Evolutionary conservation across 2,797 vertebrate genomes (phyloP).

Genomic region (Sebastes dallii): DNA sequence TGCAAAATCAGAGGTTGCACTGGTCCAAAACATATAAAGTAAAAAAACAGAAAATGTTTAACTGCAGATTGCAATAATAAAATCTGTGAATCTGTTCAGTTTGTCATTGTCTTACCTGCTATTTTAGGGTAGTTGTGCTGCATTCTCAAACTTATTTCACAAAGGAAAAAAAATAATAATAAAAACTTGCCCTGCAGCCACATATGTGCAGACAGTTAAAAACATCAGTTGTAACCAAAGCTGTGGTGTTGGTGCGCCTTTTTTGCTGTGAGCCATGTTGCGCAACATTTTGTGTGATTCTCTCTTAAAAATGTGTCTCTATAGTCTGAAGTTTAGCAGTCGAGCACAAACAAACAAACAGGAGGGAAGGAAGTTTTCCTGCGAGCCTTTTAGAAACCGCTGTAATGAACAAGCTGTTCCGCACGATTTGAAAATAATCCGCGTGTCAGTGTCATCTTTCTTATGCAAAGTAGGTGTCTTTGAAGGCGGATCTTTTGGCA

Average conservation of each 20-base stretch:
- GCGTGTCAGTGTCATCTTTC: conserved; percentile 94
- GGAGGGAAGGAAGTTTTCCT: conserved; percentile 73
- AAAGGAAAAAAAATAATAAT: not conserved
- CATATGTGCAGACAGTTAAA: not conserved
- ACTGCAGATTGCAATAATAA: not conserved
- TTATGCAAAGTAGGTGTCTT: conserved; percentile 94
- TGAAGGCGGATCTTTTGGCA: conserved; percentile 91
- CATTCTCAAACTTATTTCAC: not conserved
- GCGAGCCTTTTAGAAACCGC: conserved; percentile 73
- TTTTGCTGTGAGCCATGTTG: conserved; percentile 29
- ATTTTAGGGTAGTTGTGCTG: not conserved
- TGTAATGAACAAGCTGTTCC: conserved; percentile 85
- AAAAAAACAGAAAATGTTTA: not conserved
- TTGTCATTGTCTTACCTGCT: not conserved
- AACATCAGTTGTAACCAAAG: conserved; percentile 9
- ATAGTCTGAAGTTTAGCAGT: conserved; percentile 57
- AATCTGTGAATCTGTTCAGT: not conserved
- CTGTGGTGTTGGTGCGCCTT: conserved; percentile 21
- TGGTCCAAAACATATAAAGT: not conserved
- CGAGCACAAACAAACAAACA: conserved; percentile 65
- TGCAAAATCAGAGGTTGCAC: not conserved
- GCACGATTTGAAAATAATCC: conserved; percentile 90
- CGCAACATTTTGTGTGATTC: conserved; percentile 52
- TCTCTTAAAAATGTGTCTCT: conserved; percentile 35
- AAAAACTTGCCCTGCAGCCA: not conserved